Conservation (phyloP, 2,797 vertebrate genomes). For the Brachyalestes nurse region DNA sequence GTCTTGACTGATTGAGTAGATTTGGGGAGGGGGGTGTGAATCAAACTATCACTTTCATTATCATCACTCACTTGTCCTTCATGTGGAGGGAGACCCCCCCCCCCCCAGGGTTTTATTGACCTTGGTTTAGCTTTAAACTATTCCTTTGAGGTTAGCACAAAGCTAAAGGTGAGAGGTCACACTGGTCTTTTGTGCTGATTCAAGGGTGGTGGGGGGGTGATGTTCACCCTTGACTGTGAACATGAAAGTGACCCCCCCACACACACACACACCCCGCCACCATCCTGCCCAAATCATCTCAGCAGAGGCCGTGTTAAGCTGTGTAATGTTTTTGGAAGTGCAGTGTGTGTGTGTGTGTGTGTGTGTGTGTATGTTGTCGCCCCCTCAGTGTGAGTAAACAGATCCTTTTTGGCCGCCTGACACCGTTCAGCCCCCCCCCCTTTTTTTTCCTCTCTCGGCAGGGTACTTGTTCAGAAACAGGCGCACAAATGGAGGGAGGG, state of each 20-base stretch:
- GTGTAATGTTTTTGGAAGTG: slow-evolving; percentile 41
- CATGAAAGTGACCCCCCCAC: not conserved
- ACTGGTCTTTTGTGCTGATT: slow-evolving; percentile 31
- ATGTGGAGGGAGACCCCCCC: not conserved
- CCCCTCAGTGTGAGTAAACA: slow-evolving; percentile 55
- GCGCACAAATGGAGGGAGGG: slow-evolving; percentile 29
- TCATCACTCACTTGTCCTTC: not conserved
- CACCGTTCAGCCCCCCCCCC: slow-evolving; percentile 23
- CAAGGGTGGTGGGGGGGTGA: not conserved
- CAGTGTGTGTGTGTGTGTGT: slow-evolving; percentile 23
- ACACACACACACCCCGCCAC: not conserved
- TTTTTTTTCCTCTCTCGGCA: not conserved
- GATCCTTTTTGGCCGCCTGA: slow-evolving; percentile 40
- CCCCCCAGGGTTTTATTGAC: slow-evolving; percentile 56
- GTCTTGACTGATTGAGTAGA: no score
- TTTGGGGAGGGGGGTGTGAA: no score
- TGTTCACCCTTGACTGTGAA: not conserved
- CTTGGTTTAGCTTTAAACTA: slow-evolving; percentile 66
- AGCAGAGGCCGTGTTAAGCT: slow-evolving; percentile 37
- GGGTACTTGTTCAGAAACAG: slow-evolving; percentile 47
- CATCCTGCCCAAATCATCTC: slow-evolving; percentile 39
- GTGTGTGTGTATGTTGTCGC: slow-evolving; percentile 29
- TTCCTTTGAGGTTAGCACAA: slow-evolving; percentile 65
- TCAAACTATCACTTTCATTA: no score
- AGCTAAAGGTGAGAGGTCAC: slow-evolving; percentile 57